phyloP scores from a whole-genome alignment of 2,113 vertebrate species.

The Syngnathus scovelli region DNA sequence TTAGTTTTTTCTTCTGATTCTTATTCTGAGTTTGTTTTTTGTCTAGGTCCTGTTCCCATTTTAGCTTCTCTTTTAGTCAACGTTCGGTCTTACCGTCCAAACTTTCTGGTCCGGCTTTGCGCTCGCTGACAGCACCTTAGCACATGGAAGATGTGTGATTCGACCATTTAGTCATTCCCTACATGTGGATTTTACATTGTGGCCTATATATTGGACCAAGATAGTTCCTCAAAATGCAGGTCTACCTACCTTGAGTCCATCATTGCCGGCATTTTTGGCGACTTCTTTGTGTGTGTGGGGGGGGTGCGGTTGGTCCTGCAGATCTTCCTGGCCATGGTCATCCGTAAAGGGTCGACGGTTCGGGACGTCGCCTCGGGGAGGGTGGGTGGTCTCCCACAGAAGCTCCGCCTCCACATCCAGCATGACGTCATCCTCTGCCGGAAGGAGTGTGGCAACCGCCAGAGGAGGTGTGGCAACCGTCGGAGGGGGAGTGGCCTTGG shows the following conservation, averaged over 20 bases:
- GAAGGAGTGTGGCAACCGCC: conserved; percentile 5
- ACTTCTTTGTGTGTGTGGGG: not conserved
- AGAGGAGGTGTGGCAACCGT: not conserved
- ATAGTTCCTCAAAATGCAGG: no score
- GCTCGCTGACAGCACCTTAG: conserved; percentile 44
- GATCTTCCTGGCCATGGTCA: conserved; percentile 21
- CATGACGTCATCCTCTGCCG: conserved; percentile 33
- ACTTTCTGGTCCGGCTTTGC: conserved; percentile 45
- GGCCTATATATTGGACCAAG: no score
- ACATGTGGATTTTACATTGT: no score
- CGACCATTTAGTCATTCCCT: no score
- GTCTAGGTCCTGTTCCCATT: not conserved
- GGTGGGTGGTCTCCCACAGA: conserved; percentile 51
- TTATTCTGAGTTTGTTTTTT: not conserved
- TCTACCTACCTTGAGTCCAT: conserved; percentile 11
- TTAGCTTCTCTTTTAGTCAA: not conserved
- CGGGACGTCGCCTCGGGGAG: conserved; percentile 64
- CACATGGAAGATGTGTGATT: conserved; percentile 1
- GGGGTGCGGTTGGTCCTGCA: conserved; percentile 36
- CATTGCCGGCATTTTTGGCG: conserved; percentile 1
- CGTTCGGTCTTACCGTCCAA: conserved; percentile 52
- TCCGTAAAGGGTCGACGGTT: conserved; percentile 44
- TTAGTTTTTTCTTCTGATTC: not conserved
- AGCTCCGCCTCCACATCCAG: conserved; percentile 39
- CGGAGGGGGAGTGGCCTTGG: conserved; percentile 2